Base-by-base conservation (phyloP, 2,113 vertebrate genomes). In the Lagenorhynchus albirostris region DNA sequence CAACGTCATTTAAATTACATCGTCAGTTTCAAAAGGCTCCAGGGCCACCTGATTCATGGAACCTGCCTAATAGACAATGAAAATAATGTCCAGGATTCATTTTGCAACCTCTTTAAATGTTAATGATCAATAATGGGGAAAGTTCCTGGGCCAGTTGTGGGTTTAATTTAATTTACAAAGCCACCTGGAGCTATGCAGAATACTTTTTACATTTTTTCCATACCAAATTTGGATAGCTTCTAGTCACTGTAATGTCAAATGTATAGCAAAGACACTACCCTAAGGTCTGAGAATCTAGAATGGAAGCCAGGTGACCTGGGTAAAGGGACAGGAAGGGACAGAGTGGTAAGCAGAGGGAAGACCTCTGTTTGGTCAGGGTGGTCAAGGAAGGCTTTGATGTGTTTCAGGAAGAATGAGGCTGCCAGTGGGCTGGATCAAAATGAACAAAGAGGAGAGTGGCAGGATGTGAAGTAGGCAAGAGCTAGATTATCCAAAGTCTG, bases 121-220 rank as follows among this genome's bases (percentile, higher is more conserved):
- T 99, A 98, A 99, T 98, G 98, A 98, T 98, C 98, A 98, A 96
- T 98, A 98, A 98, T 97, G 91, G 94, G 79, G 98, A 98, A 98
- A 98, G 98, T 98, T 98, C 98, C 98, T 98, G 94, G 97, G 95
- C 96, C 92, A 98, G 90, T 94, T 98, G 95, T 98, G 95, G 93
- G 79, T 98, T 98, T 99, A 99, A 99, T 97, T 98, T 93, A 96
- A 98, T 99, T 98, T 98, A 96, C 86, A 96, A 88, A 98, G 98
- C 98, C 98, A 98, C 98, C 98, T 99, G 98, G 98, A 98, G 91
- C 89, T 97, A 97, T 98, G 98, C 65, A 98, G 96, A 96, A 97
- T 97, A 98, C 70, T 97, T 98, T 36, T 95, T 89, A 80, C 68
- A 76, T 96, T 76, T 95, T 90, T 95, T 67, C 0, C 38, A 96